A percentile compares a stretch with the other conserved stretches of the same genome.
phyloP scores from a whole-genome alignment of 2,888 invertebrate genomes.

The Melanotus villosus region DNA sequence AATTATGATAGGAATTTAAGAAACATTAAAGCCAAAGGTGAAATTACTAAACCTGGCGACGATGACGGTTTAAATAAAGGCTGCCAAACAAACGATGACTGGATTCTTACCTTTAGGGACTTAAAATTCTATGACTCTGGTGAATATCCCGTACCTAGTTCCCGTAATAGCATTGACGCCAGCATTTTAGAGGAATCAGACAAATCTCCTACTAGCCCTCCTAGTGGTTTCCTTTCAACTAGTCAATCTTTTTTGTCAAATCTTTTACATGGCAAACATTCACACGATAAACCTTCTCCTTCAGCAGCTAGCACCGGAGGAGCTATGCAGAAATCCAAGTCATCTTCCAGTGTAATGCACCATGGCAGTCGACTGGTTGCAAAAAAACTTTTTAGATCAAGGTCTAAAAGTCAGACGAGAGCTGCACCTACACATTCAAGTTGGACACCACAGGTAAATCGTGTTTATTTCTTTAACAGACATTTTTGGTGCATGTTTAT shows the following conservation, averaged over 20 bases:
- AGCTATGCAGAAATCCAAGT: slow-evolving; percentile 92
- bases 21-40: slow-evolving; percentile 85
- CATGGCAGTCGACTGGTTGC: slow-evolving; percentile 80
- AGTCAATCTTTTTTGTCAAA: slow-evolving; percentile 77
- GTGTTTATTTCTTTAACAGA: slow-evolving; percentile 21
- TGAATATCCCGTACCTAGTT: slow-evolving; percentile 67
- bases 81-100: slow-evolving; percentile 83
- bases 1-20: slow-evolving; percentile 89
- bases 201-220: slow-evolving; percentile 66
- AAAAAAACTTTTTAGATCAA: slow-evolving; percentile 87
- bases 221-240: slow-evolving; percentile 69
- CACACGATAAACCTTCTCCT: slow-evolving; percentile 53
- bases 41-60: slow-evolving; percentile 82
- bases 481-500: no score
- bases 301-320: slow-evolving; percentile 68
- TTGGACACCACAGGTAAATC: slow-evolving; percentile 90
- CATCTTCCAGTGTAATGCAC: slow-evolving; percentile 89
- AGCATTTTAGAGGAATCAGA: slow-evolving; percentile 65
- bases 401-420: slow-evolving; percentile 87
- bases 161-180: slow-evolving; percentile 71
- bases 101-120: slow-evolving; percentile 76
- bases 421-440: slow-evolving; percentile 73
- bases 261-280: slow-evolving; percentile 73
- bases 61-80: slow-evolving; percentile 84
- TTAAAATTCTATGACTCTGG: slow-evolving; percentile 67